Evolutionary conservation across 2,888 invertebrate genomes (phyloP), one percentile per base, ranked within the genome.

Genomic region (Cephalotes varians): DNA sequence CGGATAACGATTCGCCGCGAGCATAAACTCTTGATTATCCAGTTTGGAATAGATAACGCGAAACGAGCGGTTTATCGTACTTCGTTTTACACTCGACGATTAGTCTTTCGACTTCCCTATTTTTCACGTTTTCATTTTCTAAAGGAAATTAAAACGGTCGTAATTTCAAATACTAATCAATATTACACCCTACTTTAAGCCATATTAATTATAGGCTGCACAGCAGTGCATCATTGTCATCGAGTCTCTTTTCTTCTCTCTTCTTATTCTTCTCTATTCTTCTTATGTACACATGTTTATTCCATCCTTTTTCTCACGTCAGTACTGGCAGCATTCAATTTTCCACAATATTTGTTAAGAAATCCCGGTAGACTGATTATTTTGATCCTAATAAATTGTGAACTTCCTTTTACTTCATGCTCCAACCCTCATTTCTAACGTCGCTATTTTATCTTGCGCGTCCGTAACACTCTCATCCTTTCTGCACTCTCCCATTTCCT

Each of bases 351-450:
- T 82, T 82, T 69, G 60, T 82, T 58, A 64, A 76, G 54, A 76
- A 60, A 51, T 69, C 40, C 51, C 34, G 34, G 25, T 34, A 51
- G 62, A 84, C 49, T 64, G 73, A 84, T 84, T 81, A 88, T 88
- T 85, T 86, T 72, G 83, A 87, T 87, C 86, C 83, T 88, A 88
- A 85, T 88, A 85, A 89, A 87, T 90, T 82, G 77, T 82, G 79
- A 56, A 31, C 44, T 81, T 54, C 73, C 82, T 86, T 86, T 86
- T 86, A 86, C 89, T 74, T 85, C 82, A 56, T 54, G 64, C 12
- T 58, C 49, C 28, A 31, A 44, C 7, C 62, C 56, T 74, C 84
- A 69, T 79, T 73, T 82, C 64, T 54, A 80, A 21, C 47, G 34
- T 60, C 47, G 71, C 80, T 69, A 67, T 79, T 82, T 69, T 62